These are phyloP conservation scores for Rhagoletis pomonella DNA, from an alignment of 1,140 invertebrate genomes.

Conservation along the genomic window DNA sequence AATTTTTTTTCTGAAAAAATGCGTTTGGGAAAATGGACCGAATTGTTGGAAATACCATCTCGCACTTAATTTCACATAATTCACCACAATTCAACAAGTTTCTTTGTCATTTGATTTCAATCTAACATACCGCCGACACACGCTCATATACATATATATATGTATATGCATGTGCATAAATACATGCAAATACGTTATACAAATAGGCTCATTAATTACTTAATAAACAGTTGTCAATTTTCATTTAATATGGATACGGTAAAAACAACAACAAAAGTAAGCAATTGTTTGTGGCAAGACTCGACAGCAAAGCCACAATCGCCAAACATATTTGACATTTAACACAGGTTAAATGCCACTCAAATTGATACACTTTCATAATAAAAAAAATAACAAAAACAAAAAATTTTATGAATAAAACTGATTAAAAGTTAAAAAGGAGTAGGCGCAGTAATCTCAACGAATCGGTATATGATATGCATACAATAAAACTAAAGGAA, in stretches of 20 bases:
- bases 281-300: not conserved
- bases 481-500: not conserved
- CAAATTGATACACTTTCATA: not conserved
- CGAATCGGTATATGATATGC: not conserved
- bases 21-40: too few species aligned
- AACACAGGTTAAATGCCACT: conserved; percentile 41
- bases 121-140: not conserved
- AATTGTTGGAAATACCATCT: too few species aligned
- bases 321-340: conserved; percentile 42
- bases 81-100: not conserved
- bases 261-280: not conserved
- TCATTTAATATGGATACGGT: conserved; percentile 30
- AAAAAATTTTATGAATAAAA: not conserved
- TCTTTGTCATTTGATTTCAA: too few species aligned
- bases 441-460: not conserved
- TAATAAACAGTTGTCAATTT: conserved; percentile 50
- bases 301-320: not conserved
- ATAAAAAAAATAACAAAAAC: not conserved
- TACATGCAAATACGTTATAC: not conserved
- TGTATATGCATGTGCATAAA: not conserved
- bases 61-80: not conserved
- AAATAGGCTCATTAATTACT: conserved; percentile 49
- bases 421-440: not conserved
- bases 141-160: not conserved
- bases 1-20: too few species aligned